Base-by-base conservation (phyloP, 2,113 vertebrate species). In the Pteruthius melanotis region DNA sequence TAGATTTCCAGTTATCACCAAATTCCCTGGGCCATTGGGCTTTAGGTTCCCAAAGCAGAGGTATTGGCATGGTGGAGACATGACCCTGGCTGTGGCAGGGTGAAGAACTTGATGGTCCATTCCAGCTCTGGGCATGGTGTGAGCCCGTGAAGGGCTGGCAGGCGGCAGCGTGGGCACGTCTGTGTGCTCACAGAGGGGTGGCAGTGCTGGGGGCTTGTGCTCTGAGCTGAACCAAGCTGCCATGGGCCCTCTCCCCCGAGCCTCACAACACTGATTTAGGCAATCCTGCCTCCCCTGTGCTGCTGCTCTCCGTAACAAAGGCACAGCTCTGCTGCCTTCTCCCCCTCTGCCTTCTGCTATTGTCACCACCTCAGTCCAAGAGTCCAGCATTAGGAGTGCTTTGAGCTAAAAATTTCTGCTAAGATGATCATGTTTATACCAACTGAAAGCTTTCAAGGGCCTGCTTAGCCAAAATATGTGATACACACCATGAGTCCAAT, bases 401-500 rank as follows among this genome's bases (percentile, higher is more conserved):
- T 77, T 66, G 78, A 87, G 63, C 70, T 72, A 63, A 89, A 95
- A 94, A 54, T 45, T 35, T 40, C 35, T 83, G 57, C 75, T 91
- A 0, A 1, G 50, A 76, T 80, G 53, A 83, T 63, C 50, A 15
- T 63, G 40, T 49, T 80, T 93, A 40, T 85, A 57, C 88, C 89
- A 91, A 39, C 57, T 90, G 70, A 96, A 93, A 90, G 30, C 35
- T 91, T 94, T 95, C 78, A 83, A 88, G 84, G 21, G 33, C 66
- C 13, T 20, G 31, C 63, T 91, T 74, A 83, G 50, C n/a, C 81
- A 90, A 94, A 90, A 80, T 74, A 61, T 15, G 39, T 53, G 66
- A 82, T 59, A 66, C 33, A 69, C 49, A 72, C 33, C 57, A 85
- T 0, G 4, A 93, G 45, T 72, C 69, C 6, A 77, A 63, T 78